These are phyloP conservation scores for Actinia tenebrosa DNA, from an alignment of 64 coral and sea anemone genomes.

Conservation along the genomic window DNA sequence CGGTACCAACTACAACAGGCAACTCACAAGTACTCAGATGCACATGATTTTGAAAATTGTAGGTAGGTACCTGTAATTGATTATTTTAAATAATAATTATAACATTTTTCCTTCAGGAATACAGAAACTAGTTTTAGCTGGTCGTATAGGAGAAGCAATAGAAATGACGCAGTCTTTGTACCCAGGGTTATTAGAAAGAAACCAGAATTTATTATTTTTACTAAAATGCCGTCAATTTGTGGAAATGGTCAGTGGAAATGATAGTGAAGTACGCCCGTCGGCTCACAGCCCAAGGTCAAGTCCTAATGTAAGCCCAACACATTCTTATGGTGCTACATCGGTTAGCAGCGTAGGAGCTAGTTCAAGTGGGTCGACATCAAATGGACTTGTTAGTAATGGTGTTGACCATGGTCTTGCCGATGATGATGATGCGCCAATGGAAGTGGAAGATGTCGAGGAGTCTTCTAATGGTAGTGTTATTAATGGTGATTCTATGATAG, in stretches of 20 bases:
- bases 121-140: constrained; percentile 94
- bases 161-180: constrained; percentile 97
- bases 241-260: constrained; percentile 98
- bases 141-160: constrained; percentile 96
- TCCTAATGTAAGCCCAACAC: constrained; percentile 92
- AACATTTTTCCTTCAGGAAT: constrained; percentile 58
- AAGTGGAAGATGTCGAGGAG: constrained; percentile 77
- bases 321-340: constrained; percentile 66
- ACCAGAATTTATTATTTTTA: constrained; percentile 91
- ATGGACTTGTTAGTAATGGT: constrained; percentile 91
- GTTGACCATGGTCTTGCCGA: constrained; percentile 94
- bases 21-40: no score
- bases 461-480: constrained; percentile 58
- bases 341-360: constrained; percentile 69
- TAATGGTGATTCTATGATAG: constrained; percentile 65
- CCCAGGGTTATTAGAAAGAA: constrained; percentile 93
- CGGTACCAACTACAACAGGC: no score
- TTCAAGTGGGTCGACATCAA: constrained; percentile 54
- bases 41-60: no score
- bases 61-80: no score
- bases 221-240: constrained; percentile 99
- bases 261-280: constrained; percentile 85
- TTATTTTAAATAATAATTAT: no score
- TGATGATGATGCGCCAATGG: constrained; percentile 83
- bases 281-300: constrained; percentile 92